A percentile compares a stretch with the other conserved stretches of the same genome.
Conservation (phyloP, 2,888 invertebrate genomes). For the Liposcelis brunnea region DNA sequence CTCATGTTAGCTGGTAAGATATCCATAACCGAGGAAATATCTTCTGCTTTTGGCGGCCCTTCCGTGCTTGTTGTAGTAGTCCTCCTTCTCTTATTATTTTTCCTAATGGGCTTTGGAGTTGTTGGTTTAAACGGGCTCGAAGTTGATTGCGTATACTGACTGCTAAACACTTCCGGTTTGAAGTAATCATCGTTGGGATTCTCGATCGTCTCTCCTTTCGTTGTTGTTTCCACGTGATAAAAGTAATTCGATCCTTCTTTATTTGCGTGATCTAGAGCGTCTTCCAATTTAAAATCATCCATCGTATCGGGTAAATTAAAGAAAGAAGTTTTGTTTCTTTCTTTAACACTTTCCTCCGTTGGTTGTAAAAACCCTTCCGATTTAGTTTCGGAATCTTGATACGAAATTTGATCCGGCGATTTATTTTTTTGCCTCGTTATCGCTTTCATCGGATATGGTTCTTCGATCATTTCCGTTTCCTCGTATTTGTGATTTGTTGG, state of each 20-base stretch:
- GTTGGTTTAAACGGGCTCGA: slow-evolving; percentile 4
- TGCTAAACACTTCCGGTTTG: not conserved
- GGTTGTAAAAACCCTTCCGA: too few relatives aligned
- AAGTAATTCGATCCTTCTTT: not conserved
- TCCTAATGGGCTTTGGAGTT: not conserved
- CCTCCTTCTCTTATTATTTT: not conserved
- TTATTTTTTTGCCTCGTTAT: too few relatives aligned
- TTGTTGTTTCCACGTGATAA: not conserved
- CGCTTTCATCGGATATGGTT: too few relatives aligned
- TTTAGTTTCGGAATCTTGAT: too few relatives aligned
- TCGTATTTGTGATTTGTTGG: too few relatives aligned
- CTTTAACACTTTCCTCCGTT: too few relatives aligned
- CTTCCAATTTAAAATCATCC: slow-evolving; percentile 5
- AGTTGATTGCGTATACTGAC: not conserved
- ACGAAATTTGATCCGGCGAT: too few relatives aligned
- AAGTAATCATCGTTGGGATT: not conserved
- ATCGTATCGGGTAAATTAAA: slow-evolving; percentile 3
- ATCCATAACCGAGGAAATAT: not conserved
- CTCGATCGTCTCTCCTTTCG: not conserved
- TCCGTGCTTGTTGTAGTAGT: too few relatives aligned
- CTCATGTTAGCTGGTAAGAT: slow-evolving; percentile 21
- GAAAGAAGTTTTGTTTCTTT: not conserved
- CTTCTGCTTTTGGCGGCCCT: not conserved
- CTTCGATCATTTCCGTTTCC: too few relatives aligned
- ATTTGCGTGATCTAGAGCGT: not conserved